These are phyloP conservation scores for Calliopsis andreniformis DNA, from an alignment of 1,140 invertebrate genomes.

Conservation along the genomic window DNA sequence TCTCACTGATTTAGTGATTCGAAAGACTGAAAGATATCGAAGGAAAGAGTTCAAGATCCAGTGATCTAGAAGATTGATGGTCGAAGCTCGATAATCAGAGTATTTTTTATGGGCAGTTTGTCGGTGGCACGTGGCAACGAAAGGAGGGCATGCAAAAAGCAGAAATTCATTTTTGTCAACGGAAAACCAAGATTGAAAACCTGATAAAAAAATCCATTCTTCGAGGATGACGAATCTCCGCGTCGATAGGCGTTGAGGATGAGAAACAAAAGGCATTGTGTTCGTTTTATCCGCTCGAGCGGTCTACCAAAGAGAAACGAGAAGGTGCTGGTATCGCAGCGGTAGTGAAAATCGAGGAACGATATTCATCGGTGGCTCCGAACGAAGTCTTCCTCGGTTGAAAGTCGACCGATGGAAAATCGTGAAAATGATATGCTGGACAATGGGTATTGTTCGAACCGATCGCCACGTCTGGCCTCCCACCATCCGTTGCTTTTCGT, in stretches of 20 bases:
- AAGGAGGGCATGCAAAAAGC: too few species aligned
- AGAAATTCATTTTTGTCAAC: slow-evolving; percentile 6
- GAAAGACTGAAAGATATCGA: too few species aligned
- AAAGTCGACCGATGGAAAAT: slow-evolving; percentile 54
- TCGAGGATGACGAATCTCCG: slow-evolving; percentile 53
- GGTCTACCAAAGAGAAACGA: slow-evolving; percentile 51
- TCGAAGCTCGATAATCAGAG: too few species aligned
- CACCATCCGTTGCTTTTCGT: slow-evolving; percentile 48
- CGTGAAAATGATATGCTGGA: slow-evolving; percentile 63
- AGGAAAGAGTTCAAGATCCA: not conserved
- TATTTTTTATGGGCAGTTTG: too few species aligned
- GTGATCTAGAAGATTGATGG: too few species aligned
- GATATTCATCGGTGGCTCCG: slow-evolving; percentile 52
- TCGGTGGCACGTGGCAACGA: too few species aligned
- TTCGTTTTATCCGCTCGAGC: slow-evolving; percentile 52
- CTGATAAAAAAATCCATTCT: slow-evolving; percentile 46
- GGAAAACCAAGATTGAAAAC: slow-evolving; percentile 10
- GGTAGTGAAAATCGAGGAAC: slow-evolving; percentile 53
- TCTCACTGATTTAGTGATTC: too few species aligned
- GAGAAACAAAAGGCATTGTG: slow-evolving; percentile 54
- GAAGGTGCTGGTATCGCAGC: slow-evolving; percentile 48
- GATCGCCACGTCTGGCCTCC: slow-evolving; percentile 51
- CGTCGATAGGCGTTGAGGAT: slow-evolving; percentile 52
- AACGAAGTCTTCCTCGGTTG: slow-evolving; percentile 52
- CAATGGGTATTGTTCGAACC: slow-evolving; percentile 66